phyloP scores from a whole-genome alignment of 37 sponge, comb jelly and placozoan species.

The Halisarca cf. caerulea region DNA sequence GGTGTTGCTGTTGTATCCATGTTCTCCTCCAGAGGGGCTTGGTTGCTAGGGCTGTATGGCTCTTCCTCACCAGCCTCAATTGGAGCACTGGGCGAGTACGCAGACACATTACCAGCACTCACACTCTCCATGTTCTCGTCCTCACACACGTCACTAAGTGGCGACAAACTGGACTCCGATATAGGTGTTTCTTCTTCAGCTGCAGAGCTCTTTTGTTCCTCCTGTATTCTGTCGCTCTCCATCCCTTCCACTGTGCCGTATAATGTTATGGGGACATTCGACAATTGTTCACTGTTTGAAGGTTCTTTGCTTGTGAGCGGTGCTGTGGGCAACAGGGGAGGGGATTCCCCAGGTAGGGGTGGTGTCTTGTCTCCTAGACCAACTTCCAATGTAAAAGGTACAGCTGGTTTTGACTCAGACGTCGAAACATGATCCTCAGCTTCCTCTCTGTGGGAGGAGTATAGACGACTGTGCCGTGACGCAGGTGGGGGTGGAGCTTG shows the following conservation, averaged over 20 bases:
- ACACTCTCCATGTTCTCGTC: background rate
- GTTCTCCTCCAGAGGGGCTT: conserved; percentile 5
- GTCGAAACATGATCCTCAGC: no score
- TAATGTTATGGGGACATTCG: background rate
- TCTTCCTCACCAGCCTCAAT: background rate
- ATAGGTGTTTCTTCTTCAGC: background rate
- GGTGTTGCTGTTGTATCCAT: background rate
- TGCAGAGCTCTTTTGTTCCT: background rate
- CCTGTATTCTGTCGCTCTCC: no score
- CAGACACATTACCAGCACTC: background rate
- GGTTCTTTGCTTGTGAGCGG: background rate
- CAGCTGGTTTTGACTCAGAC: background rate
- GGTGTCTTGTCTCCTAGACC: conserved; percentile 46
- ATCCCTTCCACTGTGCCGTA: background rate
- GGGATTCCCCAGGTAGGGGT: conserved; percentile 10
- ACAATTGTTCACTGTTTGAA: no score
- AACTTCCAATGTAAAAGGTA: conserved; percentile 16
- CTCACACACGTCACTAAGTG: background rate
- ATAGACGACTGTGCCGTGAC: background rate
- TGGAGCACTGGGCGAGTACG: conserved; percentile 21
- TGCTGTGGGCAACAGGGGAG: background rate
- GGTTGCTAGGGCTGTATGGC: conserved; percentile 3
- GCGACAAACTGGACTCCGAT: conserved; percentile 23
- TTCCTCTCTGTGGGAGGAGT: background rate
- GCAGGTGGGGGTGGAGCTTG: background rate